Evolutionary conservation across 2,888 invertebrate species (phyloP).

Genomic region (Papilio protenor): DNA sequence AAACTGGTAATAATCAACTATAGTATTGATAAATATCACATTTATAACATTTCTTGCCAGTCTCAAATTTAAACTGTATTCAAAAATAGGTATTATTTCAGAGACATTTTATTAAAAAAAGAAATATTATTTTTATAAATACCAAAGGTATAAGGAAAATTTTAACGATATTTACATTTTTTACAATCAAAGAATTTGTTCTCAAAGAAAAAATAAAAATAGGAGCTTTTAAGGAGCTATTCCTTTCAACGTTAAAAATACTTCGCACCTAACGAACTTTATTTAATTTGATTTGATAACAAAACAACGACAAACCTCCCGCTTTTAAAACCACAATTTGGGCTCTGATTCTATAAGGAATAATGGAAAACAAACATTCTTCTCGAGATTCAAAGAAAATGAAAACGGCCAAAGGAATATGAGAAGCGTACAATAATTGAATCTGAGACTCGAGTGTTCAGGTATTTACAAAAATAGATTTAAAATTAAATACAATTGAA

Average conservation of each 20-base stretch:
- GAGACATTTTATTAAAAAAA: neutral
- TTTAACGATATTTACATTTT: neutral
- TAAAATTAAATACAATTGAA: slow-evolving; percentile 1
- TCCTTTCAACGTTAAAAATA: slow-evolving; percentile 10
- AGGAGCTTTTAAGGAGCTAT: neutral
- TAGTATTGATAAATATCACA: no score
- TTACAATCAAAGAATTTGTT: neutral
- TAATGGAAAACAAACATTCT: slow-evolving; percentile 27
- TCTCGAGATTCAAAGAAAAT: slow-evolving; percentile 20
- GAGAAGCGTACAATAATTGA: slow-evolving; percentile 23
- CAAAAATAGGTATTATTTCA: neutral
- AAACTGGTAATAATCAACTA: no score
- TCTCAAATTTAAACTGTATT: no score
- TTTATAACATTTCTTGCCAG: no score
- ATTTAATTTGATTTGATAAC: slow-evolving; percentile 30
- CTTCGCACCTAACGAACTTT: slow-evolving; percentile 35
- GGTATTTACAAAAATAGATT: slow-evolving; percentile 6
- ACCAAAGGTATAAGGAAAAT: neutral
- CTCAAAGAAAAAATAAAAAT: neutral
- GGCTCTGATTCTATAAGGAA: slow-evolving; percentile 22
- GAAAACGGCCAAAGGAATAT: slow-evolving; percentile 10
- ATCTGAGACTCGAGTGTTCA: neutral
- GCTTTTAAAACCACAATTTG: slow-evolving; percentile 11
- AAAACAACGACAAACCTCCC: slow-evolving; percentile 17
- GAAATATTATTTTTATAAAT: neutral